Evolutionary conservation across 2,888 invertebrate species (phyloP), one percentile per base, ranked within the genome.

Genomic region (Ceratothoa steindachneri): DNA sequence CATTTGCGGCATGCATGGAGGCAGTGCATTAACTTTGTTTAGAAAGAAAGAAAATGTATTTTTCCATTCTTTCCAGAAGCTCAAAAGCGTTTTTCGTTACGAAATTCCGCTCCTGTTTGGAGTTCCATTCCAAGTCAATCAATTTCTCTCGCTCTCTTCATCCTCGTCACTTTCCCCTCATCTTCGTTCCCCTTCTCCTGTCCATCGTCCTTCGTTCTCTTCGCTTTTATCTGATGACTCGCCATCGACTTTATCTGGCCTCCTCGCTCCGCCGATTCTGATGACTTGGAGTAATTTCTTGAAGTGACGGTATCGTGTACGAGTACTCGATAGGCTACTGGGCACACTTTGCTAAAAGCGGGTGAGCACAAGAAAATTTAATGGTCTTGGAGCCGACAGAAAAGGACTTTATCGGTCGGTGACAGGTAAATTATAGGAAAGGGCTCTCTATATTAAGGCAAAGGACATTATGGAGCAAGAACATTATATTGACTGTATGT

Each of bases 251-350:
- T 12, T 24, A n/a, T 60, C 19, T 60, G 5, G 7, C 7, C n/a
- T n/a, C n/a, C n/a, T n/a, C n/a, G n/a, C n/a, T n/a, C n/a, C n/a
- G n/a, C n/a, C n/a, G n/a, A n/a, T n/a, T n/a, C 52, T 51, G 19
- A 51, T 60, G 9, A 60, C 71, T n/a, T 30, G 31, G 5, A 66
- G 29, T 51, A 79, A 79, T 65, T 79, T 67, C 60, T 67, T 74
- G n/a, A 65, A 67, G 30, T 0, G 79, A 79, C 24, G 69, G 55
- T 4, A 64, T 72, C 19, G 79, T 95, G 70, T 91, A 94, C 1
- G 95, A 95, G 84, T 91, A 92, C 69, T 91, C 93, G 77, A 95
- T 95, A 89, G 71, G 74, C 12, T 74, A 73, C 73, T 78, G 78
- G 80, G 73, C 77, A 7, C 78, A 76, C 72, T 80, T 80, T 55